Evolutionary conservation across 2,888 invertebrate species (phyloP), one percentile per base, ranked within the genome.

Genomic region (Drosophila dives): DNA sequence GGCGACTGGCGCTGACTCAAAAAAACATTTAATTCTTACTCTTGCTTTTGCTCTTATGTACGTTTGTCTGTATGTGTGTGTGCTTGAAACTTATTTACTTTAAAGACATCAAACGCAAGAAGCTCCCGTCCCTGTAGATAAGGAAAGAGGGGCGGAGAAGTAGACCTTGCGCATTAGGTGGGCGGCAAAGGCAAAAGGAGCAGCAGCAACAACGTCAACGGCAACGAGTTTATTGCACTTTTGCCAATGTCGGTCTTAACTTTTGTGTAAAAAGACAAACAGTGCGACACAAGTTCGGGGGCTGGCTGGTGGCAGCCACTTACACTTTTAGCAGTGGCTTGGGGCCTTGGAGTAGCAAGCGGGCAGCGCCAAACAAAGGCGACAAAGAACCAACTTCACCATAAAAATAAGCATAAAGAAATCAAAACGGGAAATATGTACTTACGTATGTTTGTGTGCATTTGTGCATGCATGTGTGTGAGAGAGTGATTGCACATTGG

Each of bases 191-290:
- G 45, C 45, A 45, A 26, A 23, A 48, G 34, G 32, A 58, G 20
- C 62, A 50, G 60, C 33, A 40, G 49, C 65, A 40, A 36, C 72
- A 38, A 38, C 59, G n/a, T 50, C 53, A 53, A 59, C 53, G 64
- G 34, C 80, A 81, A 89, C 86, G 85, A 87, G 85, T 85, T 85
- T 85, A 85, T 85, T 85, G 85, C 85, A 82, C 85, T 85, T 75
- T 89, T 71, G 83, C 82, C 68, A 62, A 80, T 81, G 80, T 82
- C 76, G 64, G 64, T 72, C 72, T 65, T 80, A 76, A 72, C 81
- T 77, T 45, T 45, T 72, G 60, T 64, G 65, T 65, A 61, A 69
- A 80, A 80, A 84, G 83, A 76, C 82, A 87, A 86, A 83, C 86
- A 80, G 50, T 23, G n/a, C 17, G 60, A 76, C 29, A 54, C 72